These are phyloP conservation scores for Automeris io DNA, from an alignment of 2,888 invertebrate genomes.

Conservation along the genomic window DNA sequence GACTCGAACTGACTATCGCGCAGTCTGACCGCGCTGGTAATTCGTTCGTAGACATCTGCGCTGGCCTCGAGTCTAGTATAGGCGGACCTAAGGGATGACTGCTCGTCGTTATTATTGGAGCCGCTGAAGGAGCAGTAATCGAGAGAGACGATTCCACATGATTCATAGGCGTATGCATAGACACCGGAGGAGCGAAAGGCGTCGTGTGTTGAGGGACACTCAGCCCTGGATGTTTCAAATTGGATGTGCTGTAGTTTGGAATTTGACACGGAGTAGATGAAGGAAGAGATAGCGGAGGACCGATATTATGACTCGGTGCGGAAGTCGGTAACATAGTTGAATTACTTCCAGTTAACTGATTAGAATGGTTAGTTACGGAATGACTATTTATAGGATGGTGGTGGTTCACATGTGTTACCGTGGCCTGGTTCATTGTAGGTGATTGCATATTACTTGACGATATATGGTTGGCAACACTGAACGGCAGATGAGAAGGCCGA, in stretches of 20 bases:
- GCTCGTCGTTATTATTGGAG: slow-evolving; percentile 42
- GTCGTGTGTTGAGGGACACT: slow-evolving; percentile 37
- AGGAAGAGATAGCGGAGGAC: slow-evolving; percentile 39
- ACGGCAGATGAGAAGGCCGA: slow-evolving; percentile 62
- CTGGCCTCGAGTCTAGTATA: slow-evolving; percentile 55
- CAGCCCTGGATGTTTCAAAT: slow-evolving; percentile 52
- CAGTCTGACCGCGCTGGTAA: slow-evolving; percentile 64
- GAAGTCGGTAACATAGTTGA: slow-evolving; percentile 42
- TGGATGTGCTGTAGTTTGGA: slow-evolving; percentile 46
- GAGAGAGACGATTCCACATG: slow-evolving; percentile 42
- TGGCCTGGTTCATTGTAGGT: slow-evolving; percentile 50
- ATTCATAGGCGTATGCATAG: slow-evolving; percentile 42
- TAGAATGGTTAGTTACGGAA: slow-evolving; percentile 55
- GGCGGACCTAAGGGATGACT: slow-evolving; percentile 51
- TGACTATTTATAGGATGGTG: slow-evolving; percentile 54
- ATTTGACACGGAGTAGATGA: slow-evolving; percentile 46
- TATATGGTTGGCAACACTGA: slow-evolving; percentile 59
- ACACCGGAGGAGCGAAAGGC: slow-evolving; percentile 34
- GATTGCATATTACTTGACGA: slow-evolving; percentile 76
- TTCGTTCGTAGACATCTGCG: slow-evolving; percentile 61
- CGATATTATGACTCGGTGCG: slow-evolving; percentile 43
- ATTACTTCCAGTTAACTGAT: slow-evolving; percentile 43
- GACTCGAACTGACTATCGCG: slow-evolving; percentile 78
- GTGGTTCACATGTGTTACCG: slow-evolving; percentile 58
- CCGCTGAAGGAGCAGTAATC: slow-evolving; percentile 36